Conservation (phyloP, 2,797 vertebrate species). For the Labeo calbasu region DNA sequence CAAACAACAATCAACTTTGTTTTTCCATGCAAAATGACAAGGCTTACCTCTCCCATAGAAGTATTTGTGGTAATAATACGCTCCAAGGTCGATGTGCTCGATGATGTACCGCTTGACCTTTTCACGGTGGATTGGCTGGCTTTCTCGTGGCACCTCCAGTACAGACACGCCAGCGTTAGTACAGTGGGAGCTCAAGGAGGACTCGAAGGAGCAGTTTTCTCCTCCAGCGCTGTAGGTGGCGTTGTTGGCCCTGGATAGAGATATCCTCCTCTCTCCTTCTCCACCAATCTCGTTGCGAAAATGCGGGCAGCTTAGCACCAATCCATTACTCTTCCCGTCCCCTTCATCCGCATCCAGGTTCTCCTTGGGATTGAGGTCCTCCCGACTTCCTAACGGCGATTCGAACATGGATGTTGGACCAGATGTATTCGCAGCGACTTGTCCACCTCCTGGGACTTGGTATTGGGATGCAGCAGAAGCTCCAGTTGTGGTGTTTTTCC, state of each 20-base stretch:
- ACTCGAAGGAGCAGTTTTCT: slow-evolving; percentile 94
- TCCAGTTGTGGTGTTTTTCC: slow-evolving; percentile 95
- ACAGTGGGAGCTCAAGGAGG: slow-evolving; percentile 96
- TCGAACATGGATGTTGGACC: slow-evolving; percentile 79
- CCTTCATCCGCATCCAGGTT: slow-evolving; percentile 92
- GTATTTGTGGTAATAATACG: slow-evolving; percentile 96
- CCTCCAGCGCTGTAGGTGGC: slow-evolving; percentile 80
- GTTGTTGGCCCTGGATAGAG: slow-evolving; percentile 89
- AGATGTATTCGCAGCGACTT: slow-evolving; percentile 54
- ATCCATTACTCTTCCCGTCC: slow-evolving; percentile 91
- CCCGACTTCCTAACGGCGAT: slow-evolving; percentile 90
- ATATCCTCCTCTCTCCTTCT: slow-evolving; percentile 91
- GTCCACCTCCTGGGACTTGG: slow-evolving; percentile 63
- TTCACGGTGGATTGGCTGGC: slow-evolving; percentile 93
- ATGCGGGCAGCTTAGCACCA: slow-evolving; percentile 89
- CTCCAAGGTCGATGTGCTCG: slow-evolving; percentile 96
- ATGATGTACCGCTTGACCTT: slow-evolving; percentile 99
- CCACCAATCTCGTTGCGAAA: slow-evolving; percentile 97
- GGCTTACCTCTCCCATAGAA: slow-evolving; percentile 95
- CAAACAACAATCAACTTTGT: background rate
- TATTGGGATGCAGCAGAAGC: slow-evolving; percentile 91
- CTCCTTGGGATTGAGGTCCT: slow-evolving; percentile 94
- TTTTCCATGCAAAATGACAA: background rate
- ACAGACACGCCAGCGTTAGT: slow-evolving; percentile 98
- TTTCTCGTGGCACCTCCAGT: slow-evolving; percentile 93